Evolutionary conservation across 92 coral and sea anemone species (phyloP), one percentile per base, ranked within the genome.

Genomic region (Porites rus): DNA sequence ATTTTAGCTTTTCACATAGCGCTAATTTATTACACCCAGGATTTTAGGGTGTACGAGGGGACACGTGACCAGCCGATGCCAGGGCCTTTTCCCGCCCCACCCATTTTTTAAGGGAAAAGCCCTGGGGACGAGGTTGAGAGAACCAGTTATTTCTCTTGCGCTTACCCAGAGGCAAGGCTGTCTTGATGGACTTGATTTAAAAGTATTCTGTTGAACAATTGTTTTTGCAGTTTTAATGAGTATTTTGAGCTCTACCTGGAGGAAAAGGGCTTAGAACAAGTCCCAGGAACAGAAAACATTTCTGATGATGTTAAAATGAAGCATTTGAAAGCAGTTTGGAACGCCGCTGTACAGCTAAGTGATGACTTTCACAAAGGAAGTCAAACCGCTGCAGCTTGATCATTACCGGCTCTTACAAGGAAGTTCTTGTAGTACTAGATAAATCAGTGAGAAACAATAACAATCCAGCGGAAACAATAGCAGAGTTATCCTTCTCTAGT

Each of bases 211-310:
- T 9, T 8, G 0, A 56, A 14, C 17, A 56, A 31, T 24, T 38
- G 4, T 61, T 64, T 16, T 81, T 81, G 63, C 60, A 83, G 87
- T 74, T 83, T 83, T 62, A 9, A 11, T 19, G 87, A 83, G 28
- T 83, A 83, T 52, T 74, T 83, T 62, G 87, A 74, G 8, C 80
- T 72, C 50, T 83, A 75, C 64, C 77, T 83, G 50, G 80, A 72
- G 18, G 72, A 83, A 4, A 83, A 83, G 64, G 71, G 71, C 46
- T 6, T 46, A n/a, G 80, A 73, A 73, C 80, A 60, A 63, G 72
- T 83, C 56, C 80, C 87, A 1, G 80, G 87, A 72, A 83, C 79
- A 2, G 87, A 83, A 64, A 22, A 83, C 19, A 83, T 83, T 73
- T 71, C 87, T 19, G 65, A 74, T 21, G 38, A 16, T 5, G 58